Evolutionary conservation across 2,113 vertebrate genomes (phyloP).

Genomic region (Rallus limicola): DNA sequence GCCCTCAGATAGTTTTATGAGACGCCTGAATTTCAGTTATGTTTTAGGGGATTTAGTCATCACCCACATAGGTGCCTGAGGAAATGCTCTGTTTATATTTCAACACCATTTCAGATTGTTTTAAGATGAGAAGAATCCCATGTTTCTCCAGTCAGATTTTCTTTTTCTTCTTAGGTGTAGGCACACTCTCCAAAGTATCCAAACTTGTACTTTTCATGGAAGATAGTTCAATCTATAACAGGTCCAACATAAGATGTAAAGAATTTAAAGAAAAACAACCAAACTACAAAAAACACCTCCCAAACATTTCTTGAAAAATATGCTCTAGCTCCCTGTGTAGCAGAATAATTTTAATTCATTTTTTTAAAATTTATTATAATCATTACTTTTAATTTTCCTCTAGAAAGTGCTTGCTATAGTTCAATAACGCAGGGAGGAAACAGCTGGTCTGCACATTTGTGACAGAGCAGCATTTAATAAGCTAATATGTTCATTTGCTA

Average conservation of each 20-base stretch:
- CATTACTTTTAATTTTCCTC: constrained; percentile 57
- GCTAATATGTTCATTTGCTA: constrained; percentile 53
- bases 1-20: not conserved
- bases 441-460: constrained; percentile 59
- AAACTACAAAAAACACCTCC: no score
- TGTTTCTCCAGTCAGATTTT: not conserved
- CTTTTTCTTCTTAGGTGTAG: not conserved
- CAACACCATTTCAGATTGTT: not conserved
- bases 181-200: not conserved
- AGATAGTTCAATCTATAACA: not conserved
- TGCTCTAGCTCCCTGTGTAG: not conserved
- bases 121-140: not conserved
- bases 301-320: not conserved
- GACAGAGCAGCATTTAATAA: constrained; percentile 47
- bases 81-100: not conserved
- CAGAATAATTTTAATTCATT: not conserved
- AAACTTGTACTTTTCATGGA: not conserved
- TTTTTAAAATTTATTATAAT: constrained; percentile 33
- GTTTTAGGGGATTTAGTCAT: not conserved
- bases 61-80: not conserved
- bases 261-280: not conserved
- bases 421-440: constrained; percentile 12
- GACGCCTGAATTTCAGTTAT: not conserved
- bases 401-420: constrained; percentile 27
- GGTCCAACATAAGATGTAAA: not conserved